Base-by-base conservation (phyloP, 2,797 vertebrate species). In the Sphaeramia orbicularis region DNA sequence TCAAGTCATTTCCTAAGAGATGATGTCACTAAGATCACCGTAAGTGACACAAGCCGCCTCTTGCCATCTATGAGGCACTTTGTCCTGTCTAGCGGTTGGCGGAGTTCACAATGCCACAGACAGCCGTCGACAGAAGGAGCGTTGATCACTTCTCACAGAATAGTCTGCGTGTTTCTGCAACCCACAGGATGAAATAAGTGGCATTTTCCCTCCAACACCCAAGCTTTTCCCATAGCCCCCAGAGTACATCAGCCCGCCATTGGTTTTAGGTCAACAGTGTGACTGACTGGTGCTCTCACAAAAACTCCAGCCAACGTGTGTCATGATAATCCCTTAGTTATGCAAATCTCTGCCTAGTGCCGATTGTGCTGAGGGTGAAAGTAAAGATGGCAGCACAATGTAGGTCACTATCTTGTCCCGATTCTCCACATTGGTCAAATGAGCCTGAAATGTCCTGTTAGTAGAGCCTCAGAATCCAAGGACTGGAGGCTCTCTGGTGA, bases 131-230 rank as follows among this genome's bases (percentile, higher is more conserved):
- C 84, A 90, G 73, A 86, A 55, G 75, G 72, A 81, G 73, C 79
- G 70, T 78, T 71, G 73, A 87, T 81, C 53, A 32, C 81, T 85
- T 79, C 81, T 77, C 32, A 51, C 69, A 69, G 84, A 94, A 96
- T 96, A 91, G 93, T 93, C 94, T 84, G 90, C 95, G 93, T 97
- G 91, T 93, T 93, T 90, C 56, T 80, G 65, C 93, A 83, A 87
- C 97, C 96, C 94, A 97, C 97, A 71, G 86, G 81, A 73, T 76
- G 89, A 87, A 93, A 95, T 94, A 91, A 93, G 91, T 93, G 91
- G 93, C 95, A 97, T 96, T 95, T 86, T 93, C 94, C 93, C 94
- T 95, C 94, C 89, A 94, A 95, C 84, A 85, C 86, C 90, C 89
- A 91, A 90, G 94, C 95, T 94, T 95, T 94, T 94, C 94, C 95